These are phyloP conservation scores for Cydia amplana DNA, from an alignment of 1,140 invertebrate species.

Conservation along the genomic window DNA sequence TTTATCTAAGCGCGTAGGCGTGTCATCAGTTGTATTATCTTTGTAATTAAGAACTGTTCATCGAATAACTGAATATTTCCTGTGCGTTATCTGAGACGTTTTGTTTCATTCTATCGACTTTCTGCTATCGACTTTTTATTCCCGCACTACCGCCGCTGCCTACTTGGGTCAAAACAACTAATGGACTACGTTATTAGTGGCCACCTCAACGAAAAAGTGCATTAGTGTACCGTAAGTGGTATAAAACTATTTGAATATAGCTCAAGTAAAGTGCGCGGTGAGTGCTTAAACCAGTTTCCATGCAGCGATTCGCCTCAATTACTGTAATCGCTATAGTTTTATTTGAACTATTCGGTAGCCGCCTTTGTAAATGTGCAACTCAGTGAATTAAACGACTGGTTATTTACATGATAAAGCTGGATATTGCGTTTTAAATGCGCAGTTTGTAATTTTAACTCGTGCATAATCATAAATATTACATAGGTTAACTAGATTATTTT, in stretches of 20 bases:
- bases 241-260: constrained; percentile 76
- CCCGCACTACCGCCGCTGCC: constrained; percentile 49
- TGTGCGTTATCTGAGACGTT: constrained; percentile 13
- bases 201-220: constrained; percentile 70
- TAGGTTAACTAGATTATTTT: constrained; percentile 3
- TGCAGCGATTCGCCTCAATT: constrained; percentile 65
- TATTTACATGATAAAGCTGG: constrained; percentile 29
- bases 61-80: constrained; percentile 32
- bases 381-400: constrained; percentile 24
- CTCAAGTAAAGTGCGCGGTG: constrained; percentile 65
- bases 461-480: not conserved
- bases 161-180: constrained; percentile 66
- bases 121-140: constrained; percentile 52
- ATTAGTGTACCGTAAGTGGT: constrained; percentile 71
- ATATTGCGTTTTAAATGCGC: not conserved
- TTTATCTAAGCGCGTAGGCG: constrained; percentile 46
- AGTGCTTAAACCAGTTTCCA: constrained; percentile 66
- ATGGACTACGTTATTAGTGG: constrained; percentile 69
- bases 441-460: constrained; percentile 16
- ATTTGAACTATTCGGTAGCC: constrained; percentile 52
- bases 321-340: constrained; percentile 60
- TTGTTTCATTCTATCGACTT: constrained; percentile 30
- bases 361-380: constrained; percentile 28
- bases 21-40: constrained; percentile 29
- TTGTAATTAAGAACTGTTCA: constrained; percentile 32